Evolutionary conservation across 2,113 vertebrate genomes (phyloP).

Genomic region (Hyla sarda): DNA sequence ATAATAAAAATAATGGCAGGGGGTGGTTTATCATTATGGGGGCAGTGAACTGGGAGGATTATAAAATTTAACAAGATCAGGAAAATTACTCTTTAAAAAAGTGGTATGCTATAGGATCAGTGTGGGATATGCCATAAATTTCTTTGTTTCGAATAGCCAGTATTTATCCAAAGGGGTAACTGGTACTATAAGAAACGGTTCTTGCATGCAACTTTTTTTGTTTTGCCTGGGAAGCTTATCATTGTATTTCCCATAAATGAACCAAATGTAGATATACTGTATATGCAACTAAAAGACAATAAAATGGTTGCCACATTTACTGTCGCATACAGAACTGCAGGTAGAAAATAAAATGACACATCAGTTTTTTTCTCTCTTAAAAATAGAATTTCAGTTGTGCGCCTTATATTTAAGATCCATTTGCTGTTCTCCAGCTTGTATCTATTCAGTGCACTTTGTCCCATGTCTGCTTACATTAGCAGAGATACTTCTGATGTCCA

Average conservation of each 20-base stretch:
- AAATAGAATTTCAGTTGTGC: conserved; percentile 76
- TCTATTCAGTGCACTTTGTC: conserved; percentile 87
- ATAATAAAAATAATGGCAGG: no score
- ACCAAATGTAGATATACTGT: background rate
- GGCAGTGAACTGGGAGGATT: no score
- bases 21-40: no score
- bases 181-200: no score
- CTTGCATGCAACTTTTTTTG: no score
- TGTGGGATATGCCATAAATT: no score
- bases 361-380: conserved; percentile 77
- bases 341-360: conserved; percentile 74
- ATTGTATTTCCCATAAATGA: background rate
- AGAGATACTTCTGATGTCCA: conserved; percentile 80
- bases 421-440: conserved; percentile 78
- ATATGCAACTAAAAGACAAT: background rate
- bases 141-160: no score
- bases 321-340: conserved; percentile 70
- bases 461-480: conserved; percentile 88
- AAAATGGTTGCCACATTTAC: background rate
- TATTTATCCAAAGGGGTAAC: no score
- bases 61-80: no score
- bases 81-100: no score
- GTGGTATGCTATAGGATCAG: no score
- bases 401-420: conserved; percentile 84
- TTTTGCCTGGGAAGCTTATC: background rate